phyloP scores from a whole-genome alignment of 2,888 invertebrate species.

The Cantharis rustica region DNA sequence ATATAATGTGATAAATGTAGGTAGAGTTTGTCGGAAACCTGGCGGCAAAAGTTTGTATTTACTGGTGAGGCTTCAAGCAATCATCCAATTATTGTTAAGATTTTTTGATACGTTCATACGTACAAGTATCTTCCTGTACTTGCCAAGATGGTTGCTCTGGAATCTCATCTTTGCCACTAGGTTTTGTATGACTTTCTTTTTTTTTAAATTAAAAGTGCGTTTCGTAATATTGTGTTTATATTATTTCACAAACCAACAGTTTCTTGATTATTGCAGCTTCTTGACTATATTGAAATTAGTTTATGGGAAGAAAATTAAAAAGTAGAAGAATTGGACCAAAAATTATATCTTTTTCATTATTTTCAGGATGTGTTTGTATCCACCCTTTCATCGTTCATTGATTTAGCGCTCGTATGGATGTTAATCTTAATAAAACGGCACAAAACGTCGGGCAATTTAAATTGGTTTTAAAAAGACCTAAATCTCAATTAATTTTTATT shows the following conservation, averaged over 20 bases:
- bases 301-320: no score
- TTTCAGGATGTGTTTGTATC: no score
- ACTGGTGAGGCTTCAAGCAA: neutral
- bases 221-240: neutral
- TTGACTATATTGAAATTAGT: no score
- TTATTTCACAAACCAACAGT: neutral
- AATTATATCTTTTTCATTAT: no score
- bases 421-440: no score
- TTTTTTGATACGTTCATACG: neutral
- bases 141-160: neutral
- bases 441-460: no score
- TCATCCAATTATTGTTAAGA: neutral
- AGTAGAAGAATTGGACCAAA: no score
- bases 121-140: neutral
- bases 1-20: slow-evolving; percentile 11
- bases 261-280: no score
- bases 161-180: neutral
- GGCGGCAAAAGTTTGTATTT: neutral
- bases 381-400: no score
- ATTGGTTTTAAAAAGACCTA: no score
- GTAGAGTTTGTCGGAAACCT: neutral
- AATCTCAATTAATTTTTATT: no score
- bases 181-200: neutral
- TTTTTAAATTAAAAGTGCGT: neutral
- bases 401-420: no score